These are phyloP conservation scores for Heliothis peltigera DNA, from an alignment of 2,888 invertebrate species.

Conservation along the genomic window DNA sequence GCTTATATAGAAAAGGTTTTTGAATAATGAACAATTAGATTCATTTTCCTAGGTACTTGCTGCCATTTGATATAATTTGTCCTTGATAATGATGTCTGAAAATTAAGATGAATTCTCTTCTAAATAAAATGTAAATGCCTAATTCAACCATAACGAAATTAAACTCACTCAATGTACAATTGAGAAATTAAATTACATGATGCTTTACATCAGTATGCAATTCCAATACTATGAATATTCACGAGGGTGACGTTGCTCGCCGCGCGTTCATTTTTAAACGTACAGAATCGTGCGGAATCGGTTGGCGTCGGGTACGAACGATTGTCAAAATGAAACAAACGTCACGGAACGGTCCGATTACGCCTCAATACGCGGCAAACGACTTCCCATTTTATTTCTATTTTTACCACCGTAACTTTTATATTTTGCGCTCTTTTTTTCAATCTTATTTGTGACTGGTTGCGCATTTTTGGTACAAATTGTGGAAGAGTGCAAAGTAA, in stretches of 20 bases:
- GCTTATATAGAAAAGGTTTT: too few relatives aligned
- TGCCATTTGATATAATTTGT: too few relatives aligned
- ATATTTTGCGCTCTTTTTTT: slow-evolving; percentile 25
- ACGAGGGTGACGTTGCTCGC: slow-evolving; percentile 16
- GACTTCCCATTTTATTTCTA: slow-evolving; percentile 39
- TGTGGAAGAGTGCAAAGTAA: neutral
- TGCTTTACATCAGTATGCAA: slow-evolving; percentile 25
- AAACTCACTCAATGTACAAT: slow-evolving; percentile 12
- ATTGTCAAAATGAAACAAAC: slow-evolving; percentile 47
- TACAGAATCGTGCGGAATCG: slow-evolving; percentile 5
- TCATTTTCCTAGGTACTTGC: too few relatives aligned
- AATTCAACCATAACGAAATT: slow-evolving; percentile 17
- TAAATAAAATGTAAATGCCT: neutral
- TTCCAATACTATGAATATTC: slow-evolving; percentile 52
- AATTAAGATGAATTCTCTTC: too few relatives aligned
- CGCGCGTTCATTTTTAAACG: slow-evolving; percentile 6
- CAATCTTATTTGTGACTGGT: slow-evolving; percentile 15
- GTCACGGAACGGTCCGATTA: slow-evolving; percentile 36
- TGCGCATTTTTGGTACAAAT: neutral
- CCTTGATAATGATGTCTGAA: too few relatives aligned
- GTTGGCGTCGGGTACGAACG: neutral
- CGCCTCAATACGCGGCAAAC: slow-evolving; percentile 48
- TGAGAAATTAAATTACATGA: slow-evolving; percentile 35
- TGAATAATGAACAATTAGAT: too few relatives aligned
- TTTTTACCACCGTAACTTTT: slow-evolving; percentile 33